Percentiles rank a stretch among this genome's conserved stretches.
Conservation (phyloP, 2,113 vertebrate species). For the Pampusana beccarii region DNA sequence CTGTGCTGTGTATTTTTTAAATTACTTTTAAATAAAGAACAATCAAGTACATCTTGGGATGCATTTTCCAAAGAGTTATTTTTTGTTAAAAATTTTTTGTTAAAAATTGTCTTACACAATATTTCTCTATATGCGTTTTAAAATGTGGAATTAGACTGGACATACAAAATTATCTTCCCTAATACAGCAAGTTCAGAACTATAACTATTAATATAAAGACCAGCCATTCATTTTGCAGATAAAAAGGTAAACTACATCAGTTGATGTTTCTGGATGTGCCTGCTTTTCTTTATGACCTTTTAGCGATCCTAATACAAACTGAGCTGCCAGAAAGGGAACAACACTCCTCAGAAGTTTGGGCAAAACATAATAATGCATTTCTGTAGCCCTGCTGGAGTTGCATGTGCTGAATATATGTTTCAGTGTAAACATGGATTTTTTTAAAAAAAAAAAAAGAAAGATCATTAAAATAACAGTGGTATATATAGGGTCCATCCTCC, state of each 20-base stretch:
- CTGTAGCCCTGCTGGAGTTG: background rate
- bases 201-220: background rate
- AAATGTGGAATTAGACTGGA: background rate
- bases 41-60: background rate
- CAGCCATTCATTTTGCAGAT: background rate
- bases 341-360: background rate
- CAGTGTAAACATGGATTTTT: background rate
- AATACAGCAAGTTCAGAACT: background rate
- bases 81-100: background rate
- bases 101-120: background rate
- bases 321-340: background rate
- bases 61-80: background rate
- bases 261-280: background rate
- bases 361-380: background rate
- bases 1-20: background rate
- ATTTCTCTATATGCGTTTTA: background rate
- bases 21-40: background rate
- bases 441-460: background rate
- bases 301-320: background rate
- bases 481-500: background rate
- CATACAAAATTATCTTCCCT: background rate
- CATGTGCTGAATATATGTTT: background rate
- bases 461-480: background rate
- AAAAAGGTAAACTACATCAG: background rate
- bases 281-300: background rate